phyloP scores from a whole-genome alignment of 2,113 vertebrate genomes.

The Bos indicus region DNA sequence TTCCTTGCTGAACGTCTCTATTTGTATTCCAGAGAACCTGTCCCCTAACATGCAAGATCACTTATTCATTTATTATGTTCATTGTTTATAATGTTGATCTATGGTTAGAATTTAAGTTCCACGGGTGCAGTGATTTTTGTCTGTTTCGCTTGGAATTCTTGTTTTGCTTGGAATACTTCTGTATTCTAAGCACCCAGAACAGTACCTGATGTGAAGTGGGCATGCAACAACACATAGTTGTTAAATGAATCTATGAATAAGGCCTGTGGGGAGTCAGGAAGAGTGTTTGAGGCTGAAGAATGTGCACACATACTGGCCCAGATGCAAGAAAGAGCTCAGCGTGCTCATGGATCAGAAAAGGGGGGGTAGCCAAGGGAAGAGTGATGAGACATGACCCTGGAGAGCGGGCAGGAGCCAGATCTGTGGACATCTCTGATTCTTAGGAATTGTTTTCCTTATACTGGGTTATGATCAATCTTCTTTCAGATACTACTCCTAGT shows the following conservation, averaged over 20 bases:
- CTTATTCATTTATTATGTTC: neutral
- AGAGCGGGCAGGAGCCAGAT: neutral
- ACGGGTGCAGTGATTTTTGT: neutral
- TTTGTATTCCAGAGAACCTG: neutral
- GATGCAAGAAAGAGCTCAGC: neutral
- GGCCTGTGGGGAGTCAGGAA: neutral
- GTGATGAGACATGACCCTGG: neutral
- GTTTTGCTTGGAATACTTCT: neutral
- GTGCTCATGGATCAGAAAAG: neutral
- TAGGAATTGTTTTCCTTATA: neutral
- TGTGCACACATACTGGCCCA: neutral
- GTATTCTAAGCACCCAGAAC: neutral
- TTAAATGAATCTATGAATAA: neutral
- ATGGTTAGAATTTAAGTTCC: neutral
- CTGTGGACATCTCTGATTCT: neutral
- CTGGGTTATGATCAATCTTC: neutral
- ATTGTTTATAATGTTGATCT: neutral
- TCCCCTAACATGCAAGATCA: neutral
- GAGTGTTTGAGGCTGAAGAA: neutral
- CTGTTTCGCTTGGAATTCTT: neutral
- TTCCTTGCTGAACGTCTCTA: neutral
- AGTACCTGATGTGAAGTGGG: neutral
- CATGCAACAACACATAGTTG: neutral
- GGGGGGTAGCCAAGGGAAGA: rapidly evolving
- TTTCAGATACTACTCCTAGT: neutral